Percentiles rank a stretch among this genome's conserved stretches.
These are phyloP conservation scores for Andricus curvator DNA, from an alignment of 2,888 invertebrate genomes.

Conservation along the genomic window DNA sequence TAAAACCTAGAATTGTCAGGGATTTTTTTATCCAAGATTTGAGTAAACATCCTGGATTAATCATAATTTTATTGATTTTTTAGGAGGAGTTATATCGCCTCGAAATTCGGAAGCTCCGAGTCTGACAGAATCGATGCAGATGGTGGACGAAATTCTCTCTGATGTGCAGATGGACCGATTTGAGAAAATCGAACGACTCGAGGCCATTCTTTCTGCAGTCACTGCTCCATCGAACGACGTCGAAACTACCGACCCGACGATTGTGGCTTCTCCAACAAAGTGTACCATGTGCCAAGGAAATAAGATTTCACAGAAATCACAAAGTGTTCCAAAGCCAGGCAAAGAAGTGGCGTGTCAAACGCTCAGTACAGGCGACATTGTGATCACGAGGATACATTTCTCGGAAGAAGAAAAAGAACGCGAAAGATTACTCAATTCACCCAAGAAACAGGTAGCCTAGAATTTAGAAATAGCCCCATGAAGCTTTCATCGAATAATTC, in stretches of 20 bases:
- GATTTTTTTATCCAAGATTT: too few species aligned
- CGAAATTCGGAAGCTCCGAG: constrained; percentile 89
- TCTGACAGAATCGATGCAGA: constrained; percentile 93
- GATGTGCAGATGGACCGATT: constrained; percentile 91
- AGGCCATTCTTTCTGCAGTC: constrained; percentile 90
- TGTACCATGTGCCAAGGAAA: constrained; percentile 74
- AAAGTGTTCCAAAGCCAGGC: constrained; percentile 75
- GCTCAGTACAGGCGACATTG: constrained; percentile 94
- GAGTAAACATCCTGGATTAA: too few species aligned
- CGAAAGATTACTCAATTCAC: constrained; percentile 80
- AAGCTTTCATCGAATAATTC: not conserved
- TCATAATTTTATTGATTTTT: constrained; percentile 35
- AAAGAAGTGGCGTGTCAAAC: constrained; percentile 88
- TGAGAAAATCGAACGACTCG: constrained; percentile 91
- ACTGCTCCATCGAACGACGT: constrained; percentile 84
- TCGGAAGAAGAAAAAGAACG: constrained; percentile 82
- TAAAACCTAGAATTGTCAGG: too few species aligned
- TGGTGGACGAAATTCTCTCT: constrained; percentile 91
- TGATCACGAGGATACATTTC: constrained; percentile 90
- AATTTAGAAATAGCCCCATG: constrained; percentile 26
- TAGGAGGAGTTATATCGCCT: constrained; percentile 84
- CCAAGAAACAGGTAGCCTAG: constrained; percentile 74
- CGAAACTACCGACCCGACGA: constrained; percentile 79
- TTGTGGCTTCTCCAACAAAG: constrained; percentile 78
- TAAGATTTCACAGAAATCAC: constrained; percentile 49